Evolutionary conservation across 64 coral and sea anemone genomes (phyloP), one percentile per base, ranked within the genome.

Genomic region (Platygyra sinensis): DNA sequence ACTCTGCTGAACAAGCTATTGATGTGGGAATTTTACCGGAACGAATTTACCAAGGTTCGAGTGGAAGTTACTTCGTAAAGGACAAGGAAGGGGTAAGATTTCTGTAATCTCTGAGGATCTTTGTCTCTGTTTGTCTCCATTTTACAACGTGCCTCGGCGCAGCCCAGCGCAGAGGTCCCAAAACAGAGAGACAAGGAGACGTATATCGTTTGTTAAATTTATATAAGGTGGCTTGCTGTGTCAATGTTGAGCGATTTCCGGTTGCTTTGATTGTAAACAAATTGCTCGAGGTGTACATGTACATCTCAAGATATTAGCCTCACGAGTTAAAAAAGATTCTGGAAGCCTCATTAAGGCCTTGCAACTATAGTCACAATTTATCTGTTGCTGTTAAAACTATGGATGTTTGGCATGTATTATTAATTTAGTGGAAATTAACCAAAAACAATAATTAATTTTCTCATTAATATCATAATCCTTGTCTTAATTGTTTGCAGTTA

Each of bases 1-100:
- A 92, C 69, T 38, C 97, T 0, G 88, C 90, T 9, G 97, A 99
- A 73, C 94, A 99, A 65, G 97, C 97, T 19, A 96, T 99, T 60
- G 97, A 99, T 75, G 82, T 79, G 57, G 97, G 94, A 61, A 90
- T 99, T 64, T 92, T 95, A 29, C 97, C 97, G 20, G 86, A 99
- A 74, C 71, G 97, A 75, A 99, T 99, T 59, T 99, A 99, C 32
- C 97, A 99, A 75, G 97, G 97, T 17, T 96, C 94, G 0, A 96
- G 94, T 94, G 97, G 97, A 24, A 99, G 97, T 79, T 99, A 99
- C 75, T 99, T 99, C 52, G 97, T 99, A 0, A 95, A 99, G 32
- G 89, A 95, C 57, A 99, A 96, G 79, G 97, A 99, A 46, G 94
- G 94, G 88, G 97, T 99, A 90, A 87, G 81, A 22, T 54, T 32